Percentiles rank a stretch among this genome's conserved stretches.
Conservation (phyloP, 2,797 vertebrate species). For the Morelia viridis region DNA sequence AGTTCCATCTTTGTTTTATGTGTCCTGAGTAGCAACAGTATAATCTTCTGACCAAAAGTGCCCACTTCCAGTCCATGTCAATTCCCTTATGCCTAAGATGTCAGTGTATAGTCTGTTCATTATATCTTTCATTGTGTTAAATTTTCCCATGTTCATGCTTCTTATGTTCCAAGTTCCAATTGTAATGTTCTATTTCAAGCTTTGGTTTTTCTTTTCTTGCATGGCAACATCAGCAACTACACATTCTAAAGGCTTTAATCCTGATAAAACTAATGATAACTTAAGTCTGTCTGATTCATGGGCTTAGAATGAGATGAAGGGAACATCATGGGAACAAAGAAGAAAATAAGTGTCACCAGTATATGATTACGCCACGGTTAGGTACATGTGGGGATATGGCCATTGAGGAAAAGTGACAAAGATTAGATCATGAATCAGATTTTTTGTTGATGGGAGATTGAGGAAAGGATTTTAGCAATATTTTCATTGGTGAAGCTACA, state of each 20-base stretch:
- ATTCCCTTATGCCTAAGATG: neutral
- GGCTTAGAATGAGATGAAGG: too few species aligned
- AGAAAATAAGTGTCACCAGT: neutral
- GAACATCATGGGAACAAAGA: too few species aligned
- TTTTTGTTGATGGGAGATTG: neutral
- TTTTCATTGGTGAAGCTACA: neutral
- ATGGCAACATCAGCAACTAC: neutral
- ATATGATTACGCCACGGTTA: neutral
- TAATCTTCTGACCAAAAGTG: neutral
- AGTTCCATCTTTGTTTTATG: neutral
- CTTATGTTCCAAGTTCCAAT: neutral
- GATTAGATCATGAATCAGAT: neutral
- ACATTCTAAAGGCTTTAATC: neutral
- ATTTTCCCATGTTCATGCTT: neutral
- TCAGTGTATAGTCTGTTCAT: neutral
- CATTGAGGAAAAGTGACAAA: neutral
- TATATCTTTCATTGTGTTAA: neutral
- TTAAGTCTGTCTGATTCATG: neutral
- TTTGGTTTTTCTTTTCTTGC: neutral
- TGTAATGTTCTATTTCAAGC: neutral
- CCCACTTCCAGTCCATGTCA: neutral
- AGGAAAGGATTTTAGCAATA: neutral
- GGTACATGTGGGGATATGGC: neutral
- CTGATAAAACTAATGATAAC: neutral
- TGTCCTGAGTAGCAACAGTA: neutral